phyloP scores from a whole-genome alignment of 2,888 invertebrate species.

The Pyralis farinalis region DNA sequence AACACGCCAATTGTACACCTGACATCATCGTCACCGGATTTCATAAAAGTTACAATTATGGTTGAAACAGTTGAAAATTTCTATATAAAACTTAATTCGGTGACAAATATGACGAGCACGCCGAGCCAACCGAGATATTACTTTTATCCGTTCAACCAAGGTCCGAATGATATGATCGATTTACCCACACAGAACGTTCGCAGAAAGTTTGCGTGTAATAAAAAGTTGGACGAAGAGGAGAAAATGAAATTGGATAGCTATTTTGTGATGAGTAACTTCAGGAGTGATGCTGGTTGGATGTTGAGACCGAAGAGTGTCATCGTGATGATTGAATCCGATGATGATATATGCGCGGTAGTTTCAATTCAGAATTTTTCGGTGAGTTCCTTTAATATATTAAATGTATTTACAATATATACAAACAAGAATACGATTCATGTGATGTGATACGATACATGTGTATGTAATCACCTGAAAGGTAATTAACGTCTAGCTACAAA shows the following conservation, averaged over 20 bases:
- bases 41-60: slow-evolving; percentile 80
- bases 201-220: slow-evolving; percentile 81
- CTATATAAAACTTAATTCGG: slow-evolving; percentile 62
- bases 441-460: no score
- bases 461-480: no score
- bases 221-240: slow-evolving; percentile 43
- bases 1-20: slow-evolving; percentile 84
- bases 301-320: slow-evolving; percentile 76
- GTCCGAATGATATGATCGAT: slow-evolving; percentile 40
- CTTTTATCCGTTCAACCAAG: slow-evolving; percentile 76
- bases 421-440: no score
- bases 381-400: no score
- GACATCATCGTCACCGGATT: slow-evolving; percentile 82
- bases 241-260: slow-evolving; percentile 29
- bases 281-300: slow-evolving; percentile 40
- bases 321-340: slow-evolving; percentile 83
- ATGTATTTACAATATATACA: no score
- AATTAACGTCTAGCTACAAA: no score
- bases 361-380: slow-evolving; percentile 90
- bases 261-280: slow-evolving; percentile 31
- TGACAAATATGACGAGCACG: slow-evolving; percentile 63
- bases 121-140: slow-evolving; percentile 75
- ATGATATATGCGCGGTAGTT: slow-evolving; percentile 87
- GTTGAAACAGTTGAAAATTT: slow-evolving; percentile 83
- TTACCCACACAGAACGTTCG: slow-evolving; percentile 40